phyloP scores from a whole-genome alignment of 1,140 invertebrate species.

The Ephestia elutella region DNA sequence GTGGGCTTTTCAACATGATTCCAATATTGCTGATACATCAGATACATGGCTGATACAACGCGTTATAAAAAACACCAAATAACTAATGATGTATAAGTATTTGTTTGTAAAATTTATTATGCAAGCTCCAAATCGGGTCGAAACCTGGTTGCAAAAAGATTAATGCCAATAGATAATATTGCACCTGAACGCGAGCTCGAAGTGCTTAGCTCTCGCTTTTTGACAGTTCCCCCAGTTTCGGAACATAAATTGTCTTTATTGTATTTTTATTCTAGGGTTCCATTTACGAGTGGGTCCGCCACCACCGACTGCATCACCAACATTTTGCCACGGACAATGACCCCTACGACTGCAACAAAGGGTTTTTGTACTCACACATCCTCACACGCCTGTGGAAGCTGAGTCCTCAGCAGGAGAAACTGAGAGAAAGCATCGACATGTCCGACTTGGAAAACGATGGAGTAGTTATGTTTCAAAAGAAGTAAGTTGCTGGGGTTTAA shows the following conservation, averaged over 20 bases:
- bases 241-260: too few relatives aligned
- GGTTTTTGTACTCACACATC: slow-evolving; percentile 91
- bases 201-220: too few relatives aligned
- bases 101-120: too few relatives aligned
- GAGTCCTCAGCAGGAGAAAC: slow-evolving; percentile 81
- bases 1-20: too few relatives aligned
- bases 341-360: slow-evolving; percentile 90
- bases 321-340: slow-evolving; percentile 91
- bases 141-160: neutral
- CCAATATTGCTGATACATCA: too few relatives aligned
- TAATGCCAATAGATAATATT: too few relatives aligned
- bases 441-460: slow-evolving; percentile 87
- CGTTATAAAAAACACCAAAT: too few relatives aligned
- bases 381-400: slow-evolving; percentile 79
- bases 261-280: slow-evolving; percentile 79
- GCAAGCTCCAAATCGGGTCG: neutral
- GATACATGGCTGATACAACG: too few relatives aligned
- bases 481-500: slow-evolving; percentile 26
- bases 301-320: slow-evolving; percentile 93
- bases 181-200: too few relatives aligned
- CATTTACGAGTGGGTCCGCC: slow-evolving; percentile 84
- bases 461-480: slow-evolving; percentile 88
- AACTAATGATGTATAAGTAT: too few relatives aligned
- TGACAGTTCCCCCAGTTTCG: too few relatives aligned
- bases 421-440: slow-evolving; percentile 86